Base-by-base conservation (phyloP, 2,888 invertebrate genomes). In the Cheilosia urbana region DNA sequence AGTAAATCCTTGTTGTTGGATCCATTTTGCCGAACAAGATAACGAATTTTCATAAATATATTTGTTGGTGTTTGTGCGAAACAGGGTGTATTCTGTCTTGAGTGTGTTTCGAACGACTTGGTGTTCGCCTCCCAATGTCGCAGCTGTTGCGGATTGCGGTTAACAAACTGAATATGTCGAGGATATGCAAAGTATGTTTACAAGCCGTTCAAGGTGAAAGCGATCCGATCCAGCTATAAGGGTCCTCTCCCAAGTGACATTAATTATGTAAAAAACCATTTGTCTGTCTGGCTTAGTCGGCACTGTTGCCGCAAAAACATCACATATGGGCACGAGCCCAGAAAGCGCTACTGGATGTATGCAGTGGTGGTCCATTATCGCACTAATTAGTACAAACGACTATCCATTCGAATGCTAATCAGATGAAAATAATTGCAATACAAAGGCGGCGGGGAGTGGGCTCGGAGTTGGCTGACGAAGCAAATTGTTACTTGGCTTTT, bases 11-110 rank as follows among this genome's bases (percentile, higher is more conserved):
- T 73, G 72, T 63, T 78, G 49, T 58, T 73, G 68, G 62, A 68
- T 78, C 77, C 83, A 83, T 69, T 83, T 69, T 51, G 45, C 30
- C 34, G 57, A 63, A 73, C 57, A 63, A 63, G 78, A 83, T 69
- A 83, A 73, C 63, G 63, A 78, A 73, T 83, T 83, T 73, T 27
- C 78, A 69, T 73, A 73, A 57, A 66, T 65, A 66, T 65, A 72
- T 72, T 51, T 71, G 37, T 62, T 57, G 37, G 60, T 6, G 15
- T 17, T 4, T 9, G 27, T 11, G 30, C 30, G 34, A 49, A 17
- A 19, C 2, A 49, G 11, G 4, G 30, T 45, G 27, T 17, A 42
- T n/a, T n/a, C 11, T 15, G 37, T 13, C 17, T 3, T n/a, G 45
- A 63, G 63, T 51, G 37, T 37, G 27, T 53, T 45, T 55, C n/a